Conservation (phyloP, 2,888 invertebrate genomes). For the Caenorhabditis uteleia region DNA sequence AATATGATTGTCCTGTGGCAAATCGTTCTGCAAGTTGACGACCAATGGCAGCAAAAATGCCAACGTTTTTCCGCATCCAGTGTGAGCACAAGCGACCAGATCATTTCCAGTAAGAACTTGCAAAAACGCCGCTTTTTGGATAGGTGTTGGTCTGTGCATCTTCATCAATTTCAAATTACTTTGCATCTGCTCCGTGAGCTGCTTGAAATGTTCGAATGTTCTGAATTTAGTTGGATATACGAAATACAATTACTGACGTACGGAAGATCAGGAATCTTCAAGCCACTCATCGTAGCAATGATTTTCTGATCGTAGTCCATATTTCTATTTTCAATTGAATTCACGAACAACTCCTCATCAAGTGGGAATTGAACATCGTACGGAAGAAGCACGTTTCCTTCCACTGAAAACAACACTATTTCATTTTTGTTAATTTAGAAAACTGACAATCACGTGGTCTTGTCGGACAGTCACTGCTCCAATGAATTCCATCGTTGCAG, state of each 20-base stretch:
- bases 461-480: conserved; percentile 22
- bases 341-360: conserved; percentile 16
- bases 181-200: conserved; percentile 2
- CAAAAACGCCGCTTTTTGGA: conserved; percentile 19
- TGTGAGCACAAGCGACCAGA: conserved; percentile 35
- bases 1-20: neutral
- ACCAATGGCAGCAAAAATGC: conserved; percentile 27
- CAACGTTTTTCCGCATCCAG: conserved; percentile 34
- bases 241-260: neutral
- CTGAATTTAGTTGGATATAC: no score
- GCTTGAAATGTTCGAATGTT: conserved; percentile 19
- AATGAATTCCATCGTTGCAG: conserved; percentile 25
- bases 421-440: no score
- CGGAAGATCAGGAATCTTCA: conserved; percentile 8
- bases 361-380: conserved; percentile 3
- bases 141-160: conserved; percentile 25
- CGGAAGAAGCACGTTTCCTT: conserved; percentile 19
- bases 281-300: conserved; percentile 9
- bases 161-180: conserved; percentile 22
- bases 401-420: conserved; percentile 6
- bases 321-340: conserved; percentile 12
- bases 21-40: conserved; percentile 15
- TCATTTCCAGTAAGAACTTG: conserved; percentile 19
- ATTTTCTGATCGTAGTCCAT: conserved; percentile 20
- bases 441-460: conserved; percentile 23